Evolutionary conservation across 1,140 invertebrate genomes (phyloP), one percentile per base, ranked within the genome.

Genomic region (Brachionus paranguensis): DNA sequence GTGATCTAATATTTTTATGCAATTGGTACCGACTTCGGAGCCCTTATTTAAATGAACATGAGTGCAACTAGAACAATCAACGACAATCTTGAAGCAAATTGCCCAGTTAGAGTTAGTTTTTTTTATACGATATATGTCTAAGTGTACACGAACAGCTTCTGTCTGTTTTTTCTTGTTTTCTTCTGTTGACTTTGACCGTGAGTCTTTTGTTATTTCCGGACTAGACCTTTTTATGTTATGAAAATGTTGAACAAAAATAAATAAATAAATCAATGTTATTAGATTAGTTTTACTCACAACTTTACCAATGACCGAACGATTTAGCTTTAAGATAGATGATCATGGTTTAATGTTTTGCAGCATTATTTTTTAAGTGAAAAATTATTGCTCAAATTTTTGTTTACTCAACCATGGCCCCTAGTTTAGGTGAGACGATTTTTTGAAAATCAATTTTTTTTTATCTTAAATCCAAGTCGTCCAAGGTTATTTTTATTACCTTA

Each of bases 111-210:
- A 60, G 53, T 60, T 60, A 60, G 53, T 24, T 60, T 60, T 50
- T 60, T 60, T 60, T 60, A 60, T 60, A 60, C 53, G 53, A 60
- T 60, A 60, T 60, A 60, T 60, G 53, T 60, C 53, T 60, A 60
- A 60, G 53, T 60, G 53, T 60, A 60, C 53, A 60, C 53, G 17
- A 60, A 60, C 53, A 60, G 53, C 53, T 20, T 60, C 17, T 60
- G 53, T 60, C 53, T 60, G 53, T 60, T 60, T 60, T 27, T 60
- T 60, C 53, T 60, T 60, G 53, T 60, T 60, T 60, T 24, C 53
- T 60, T 60, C 17, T 60, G 53, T 60, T 60, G 20, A 60, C 17
- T 60, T 60, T 60, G 33, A 60, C 53, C 53, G 53, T 60, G 53
- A 60, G 53, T 60, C 53, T 60, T 60, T 60, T 60, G 53, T 60